These are phyloP conservation scores for Orbicella faveolata DNA, from an alignment of 64 coral and sea anemone genomes.

Conservation along the genomic window DNA sequence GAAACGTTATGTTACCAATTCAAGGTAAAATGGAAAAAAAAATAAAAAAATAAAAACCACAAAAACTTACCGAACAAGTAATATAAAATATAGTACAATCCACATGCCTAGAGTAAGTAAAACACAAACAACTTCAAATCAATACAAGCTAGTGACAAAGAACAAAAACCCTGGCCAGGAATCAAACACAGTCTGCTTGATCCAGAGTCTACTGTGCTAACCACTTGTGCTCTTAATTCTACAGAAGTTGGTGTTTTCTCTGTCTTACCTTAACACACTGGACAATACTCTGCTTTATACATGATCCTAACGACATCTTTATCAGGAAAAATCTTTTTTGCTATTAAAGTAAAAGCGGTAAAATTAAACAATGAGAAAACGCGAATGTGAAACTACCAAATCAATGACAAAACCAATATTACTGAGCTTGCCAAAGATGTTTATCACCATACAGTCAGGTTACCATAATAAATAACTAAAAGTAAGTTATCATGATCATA, in stretches of 20 bases:
- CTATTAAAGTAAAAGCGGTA: conserved; percentile 14
- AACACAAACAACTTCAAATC: neutral
- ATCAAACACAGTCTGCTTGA: too few species aligned
- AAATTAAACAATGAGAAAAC: neutral
- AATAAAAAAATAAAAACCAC: neutral
- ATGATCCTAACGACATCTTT: conserved; percentile 36
- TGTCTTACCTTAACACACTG: conserved; percentile 29
- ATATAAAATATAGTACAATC: conserved; percentile 68
- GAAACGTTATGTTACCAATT: too few species aligned
- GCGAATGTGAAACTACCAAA: too few species aligned
- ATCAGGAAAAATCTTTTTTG: conserved; percentile 59
- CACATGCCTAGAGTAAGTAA: conserved; percentile 29
- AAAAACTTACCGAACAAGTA: conserved; percentile 60
- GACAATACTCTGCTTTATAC: conserved; percentile 38
- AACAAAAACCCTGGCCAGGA: too few species aligned
- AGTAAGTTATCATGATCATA: too few species aligned
- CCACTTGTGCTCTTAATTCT: neutral
- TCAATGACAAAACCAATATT: too few species aligned
- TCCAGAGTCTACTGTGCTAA: too few species aligned
- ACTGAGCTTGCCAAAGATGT: too few species aligned
- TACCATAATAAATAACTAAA: too few species aligned
- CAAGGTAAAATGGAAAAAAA: too few species aligned
- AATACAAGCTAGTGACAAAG: neutral
- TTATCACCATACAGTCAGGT: too few species aligned
- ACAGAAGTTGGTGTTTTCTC: neutral